These are phyloP conservation scores for Labeo rohita DNA, from an alignment of 2,113 vertebrate species.

Conservation along the genomic window DNA sequence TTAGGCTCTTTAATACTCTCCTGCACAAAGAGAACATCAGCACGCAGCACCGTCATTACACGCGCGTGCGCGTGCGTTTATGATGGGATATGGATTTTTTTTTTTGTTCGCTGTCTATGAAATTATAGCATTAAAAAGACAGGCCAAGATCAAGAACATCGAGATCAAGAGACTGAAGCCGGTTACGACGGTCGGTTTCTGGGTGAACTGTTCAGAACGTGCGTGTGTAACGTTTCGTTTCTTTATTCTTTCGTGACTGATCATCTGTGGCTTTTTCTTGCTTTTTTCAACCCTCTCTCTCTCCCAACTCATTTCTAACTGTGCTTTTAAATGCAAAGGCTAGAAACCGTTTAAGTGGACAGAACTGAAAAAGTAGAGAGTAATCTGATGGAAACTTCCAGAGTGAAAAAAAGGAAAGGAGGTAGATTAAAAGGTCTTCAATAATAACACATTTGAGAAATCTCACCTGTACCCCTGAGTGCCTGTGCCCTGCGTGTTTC, in stretches of 20 bases:
- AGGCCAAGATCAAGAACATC: slow-evolving; percentile 37
- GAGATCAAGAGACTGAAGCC: slow-evolving; percentile 33
- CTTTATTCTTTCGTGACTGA: neutral
- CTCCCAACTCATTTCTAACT: neutral
- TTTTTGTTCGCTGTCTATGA: neutral
- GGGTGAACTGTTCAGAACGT: slow-evolving; percentile 25
- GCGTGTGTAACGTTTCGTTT: neutral
- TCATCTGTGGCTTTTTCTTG: neutral
- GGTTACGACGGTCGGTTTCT: slow-evolving; percentile 21
- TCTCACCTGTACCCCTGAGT: slow-evolving; percentile 21
- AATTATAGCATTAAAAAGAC: slow-evolving; percentile 57
- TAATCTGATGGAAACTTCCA: neutral
- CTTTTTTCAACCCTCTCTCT: neutral
- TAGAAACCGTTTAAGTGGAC: neutral
- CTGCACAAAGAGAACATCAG: slow-evolving; percentile 47
- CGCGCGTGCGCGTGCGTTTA: neutral
- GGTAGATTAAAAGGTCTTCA: slow-evolving; percentile 13
- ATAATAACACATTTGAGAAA: slow-evolving; percentile 16
- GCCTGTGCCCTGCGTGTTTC: neutral
- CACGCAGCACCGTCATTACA: slow-evolving; percentile 57
- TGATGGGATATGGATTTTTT: slow-evolving; percentile 42
- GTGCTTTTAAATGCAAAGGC: neutral
- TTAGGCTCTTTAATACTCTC: slow-evolving; percentile 60
- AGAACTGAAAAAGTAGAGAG: slow-evolving; percentile 1
- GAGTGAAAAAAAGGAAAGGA: neutral